These are phyloP conservation scores for Gymnodraco acuticeps DNA, from an alignment of 2,797 vertebrate species.

Conservation along the genomic window DNA sequence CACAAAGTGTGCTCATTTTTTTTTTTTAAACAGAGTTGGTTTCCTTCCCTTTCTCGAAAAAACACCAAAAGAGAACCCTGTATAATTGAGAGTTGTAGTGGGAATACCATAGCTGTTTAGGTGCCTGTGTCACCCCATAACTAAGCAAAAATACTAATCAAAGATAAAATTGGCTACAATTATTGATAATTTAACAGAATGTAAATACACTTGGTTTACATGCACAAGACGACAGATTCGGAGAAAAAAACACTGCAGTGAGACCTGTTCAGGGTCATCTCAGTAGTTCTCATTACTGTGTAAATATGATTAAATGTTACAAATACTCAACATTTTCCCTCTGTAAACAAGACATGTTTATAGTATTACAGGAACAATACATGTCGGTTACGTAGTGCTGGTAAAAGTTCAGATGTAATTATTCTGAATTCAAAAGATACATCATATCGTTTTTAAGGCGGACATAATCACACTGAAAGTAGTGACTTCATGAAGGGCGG, in stretches of 20 bases:
- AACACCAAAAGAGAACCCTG: neutral
- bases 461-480: neutral
- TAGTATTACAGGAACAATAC: neutral
- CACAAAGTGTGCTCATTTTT: neutral
- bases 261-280: too few relatives aligned
- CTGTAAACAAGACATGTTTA: neutral
- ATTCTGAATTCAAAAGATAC: neutral
- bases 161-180: neutral
- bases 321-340: neutral
- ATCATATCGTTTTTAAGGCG: neutral
- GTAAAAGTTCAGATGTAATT: neutral
- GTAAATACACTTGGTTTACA: constrained; percentile 24
- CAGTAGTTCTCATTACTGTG: neutral
- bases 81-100: neutral
- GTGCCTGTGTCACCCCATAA: neutral
- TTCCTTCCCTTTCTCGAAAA: neutral
- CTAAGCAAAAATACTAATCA: neutral
- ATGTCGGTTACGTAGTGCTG: neutral
- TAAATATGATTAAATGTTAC: neutral
- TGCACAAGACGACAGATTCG: neutral
- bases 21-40: neutral
- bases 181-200: neutral
- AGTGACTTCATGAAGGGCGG: constrained; percentile 26
- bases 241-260: neutral
- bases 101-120: neutral